Evolutionary conservation across 1,140 invertebrate species (phyloP).

Genomic region (Zophobas morio): DNA sequence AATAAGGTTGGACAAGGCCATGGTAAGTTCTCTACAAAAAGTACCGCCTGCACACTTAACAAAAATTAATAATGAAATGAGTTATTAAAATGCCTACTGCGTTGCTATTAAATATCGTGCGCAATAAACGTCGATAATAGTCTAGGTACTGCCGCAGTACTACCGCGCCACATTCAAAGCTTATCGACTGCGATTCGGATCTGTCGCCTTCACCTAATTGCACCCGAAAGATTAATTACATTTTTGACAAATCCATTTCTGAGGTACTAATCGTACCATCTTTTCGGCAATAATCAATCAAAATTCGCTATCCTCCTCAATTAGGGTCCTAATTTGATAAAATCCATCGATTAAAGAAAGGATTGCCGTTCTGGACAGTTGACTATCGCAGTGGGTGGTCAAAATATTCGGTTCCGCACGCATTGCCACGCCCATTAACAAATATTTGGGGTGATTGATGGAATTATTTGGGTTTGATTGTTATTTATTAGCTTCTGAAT

Average conservation of each 20-base stretch:
- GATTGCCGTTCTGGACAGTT: slow-evolving; percentile 20
- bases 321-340: slow-evolving; percentile 10
- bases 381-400: slow-evolving; percentile 33
- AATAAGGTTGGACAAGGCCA: too few species aligned
- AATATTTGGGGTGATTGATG: slow-evolving; percentile 40
- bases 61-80: too few species aligned
- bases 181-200: too few species aligned
- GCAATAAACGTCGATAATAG: too few species aligned
- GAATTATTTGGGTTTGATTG: slow-evolving; percentile 29
- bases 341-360: slow-evolving; percentile 24
- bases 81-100: too few species aligned
- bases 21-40: too few species aligned
- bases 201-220: too few species aligned
- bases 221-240: neutral
- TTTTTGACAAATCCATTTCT: slow-evolving; percentile 8
- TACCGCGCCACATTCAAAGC: too few species aligned
- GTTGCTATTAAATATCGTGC: too few species aligned
- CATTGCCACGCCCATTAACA: slow-evolving; percentile 25
- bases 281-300: slow-evolving; percentile 2
- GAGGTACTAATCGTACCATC: neutral
- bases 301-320: slow-evolving; percentile 13
- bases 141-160: too few species aligned
- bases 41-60: too few species aligned
- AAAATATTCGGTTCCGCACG: slow-evolving; percentile 35
- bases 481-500: slow-evolving; percentile 42